phyloP scores from a whole-genome alignment of 2,888 invertebrate genomes.

The Pterostichus madidus region DNA sequence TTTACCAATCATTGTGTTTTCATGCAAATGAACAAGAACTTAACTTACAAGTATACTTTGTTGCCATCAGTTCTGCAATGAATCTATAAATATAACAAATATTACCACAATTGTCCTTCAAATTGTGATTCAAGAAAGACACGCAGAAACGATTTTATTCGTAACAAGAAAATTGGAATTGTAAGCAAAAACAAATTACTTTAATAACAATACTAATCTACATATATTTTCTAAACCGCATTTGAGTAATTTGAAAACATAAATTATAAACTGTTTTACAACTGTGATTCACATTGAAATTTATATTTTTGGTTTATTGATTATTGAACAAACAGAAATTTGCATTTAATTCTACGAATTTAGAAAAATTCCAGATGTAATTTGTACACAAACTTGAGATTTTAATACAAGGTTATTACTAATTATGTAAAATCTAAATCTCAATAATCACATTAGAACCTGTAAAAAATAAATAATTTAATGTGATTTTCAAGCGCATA shows the following conservation, averaged over 20 bases:
- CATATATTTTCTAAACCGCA: not conserved
- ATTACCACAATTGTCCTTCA: conserved; percentile 46
- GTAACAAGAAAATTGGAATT: conserved; percentile 19
- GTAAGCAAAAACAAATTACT: not conserved
- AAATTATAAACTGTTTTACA: not conserved
- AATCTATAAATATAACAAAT: conserved; percentile 49
- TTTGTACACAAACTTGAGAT: not conserved
- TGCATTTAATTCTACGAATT: no score
- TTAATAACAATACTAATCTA: not conserved
- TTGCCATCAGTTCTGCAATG: conserved; percentile 3
- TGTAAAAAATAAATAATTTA: no score
- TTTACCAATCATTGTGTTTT: conserved; percentile 21
- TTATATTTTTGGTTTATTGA: not conserved
- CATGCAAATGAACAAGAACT: conserved; percentile 24
- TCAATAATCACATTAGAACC: not conserved
- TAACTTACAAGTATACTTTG: conserved; percentile 4
- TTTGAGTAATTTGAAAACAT: not conserved
- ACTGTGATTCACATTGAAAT: not conserved
- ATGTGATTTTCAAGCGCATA: no score
- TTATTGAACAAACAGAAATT: not conserved
- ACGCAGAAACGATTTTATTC: conserved; percentile 25
- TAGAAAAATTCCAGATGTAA: no score
- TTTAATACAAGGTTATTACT: conserved; percentile 1
- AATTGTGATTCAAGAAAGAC: conserved; percentile 46
- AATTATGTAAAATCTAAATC: conserved; percentile 6